Base-by-base conservation (phyloP, 2,113 vertebrate species). In the Pachypanchax playfairii region DNA sequence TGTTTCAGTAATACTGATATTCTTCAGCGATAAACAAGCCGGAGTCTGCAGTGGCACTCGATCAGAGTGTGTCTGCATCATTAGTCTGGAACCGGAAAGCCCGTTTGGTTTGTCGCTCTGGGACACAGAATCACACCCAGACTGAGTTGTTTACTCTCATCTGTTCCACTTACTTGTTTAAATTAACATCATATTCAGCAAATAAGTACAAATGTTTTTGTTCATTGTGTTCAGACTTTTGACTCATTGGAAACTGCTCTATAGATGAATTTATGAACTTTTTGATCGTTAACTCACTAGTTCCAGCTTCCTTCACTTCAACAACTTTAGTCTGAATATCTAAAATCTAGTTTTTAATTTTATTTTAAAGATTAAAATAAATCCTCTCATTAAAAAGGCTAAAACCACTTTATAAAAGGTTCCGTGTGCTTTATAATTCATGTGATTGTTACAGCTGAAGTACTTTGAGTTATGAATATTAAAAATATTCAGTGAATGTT, bases 11-110 rank as follows among this genome's bases (percentile, higher is more conserved):
- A n/a, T n/a, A n/a, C n/a, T n/a, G 62, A 56, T 48, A 31, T 43
- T 67, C 38, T 63, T 66, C 70, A 73, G 26, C 78, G 82, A 81
- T 68, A 73, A 83, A 84, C 61, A 59, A 82, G 70, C 49, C 28
- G 4, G 57, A 48, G 58, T 51, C 56, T 67, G 54, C 49, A 72
- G 80, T 63, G 70, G 79, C 65, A 58, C 77, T 78, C 36, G 26
- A 82, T 82, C 75, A 77, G 47, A 62, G 58, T 67, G 47, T 85
- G 79, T 72, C 86, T 78, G n/a, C n/a, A n/a, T 82, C 80, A 87
- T 89, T 62, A 81, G 61, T 74, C 78, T 70, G 74, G 53, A n/a
- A 62, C 43, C 66, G 70, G 77, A 79, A 59, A 69, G 70, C 54
- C 64, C 3, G 35, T 46, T 28, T 59, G 51, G 47, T 80, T 72